A percentile compares a stretch with the other conserved stretches of the same genome.
Evolutionary conservation across 2,113 vertebrate genomes (phyloP).

Genomic region (Burhinus oedicnemus): DNA sequence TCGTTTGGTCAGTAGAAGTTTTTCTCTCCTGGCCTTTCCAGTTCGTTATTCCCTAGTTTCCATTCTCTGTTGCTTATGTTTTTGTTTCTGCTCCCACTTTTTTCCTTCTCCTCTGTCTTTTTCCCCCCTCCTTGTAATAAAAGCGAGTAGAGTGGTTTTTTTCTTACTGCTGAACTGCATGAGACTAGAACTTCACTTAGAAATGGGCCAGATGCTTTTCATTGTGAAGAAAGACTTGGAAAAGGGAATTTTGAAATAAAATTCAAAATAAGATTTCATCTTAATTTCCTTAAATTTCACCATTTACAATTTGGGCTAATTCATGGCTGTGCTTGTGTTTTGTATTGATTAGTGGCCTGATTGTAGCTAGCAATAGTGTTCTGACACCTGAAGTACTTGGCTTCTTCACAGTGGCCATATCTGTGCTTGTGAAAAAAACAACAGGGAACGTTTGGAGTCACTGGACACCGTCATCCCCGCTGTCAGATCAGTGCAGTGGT

Average conservation of each 20-base stretch:
- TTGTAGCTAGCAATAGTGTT: background rate
- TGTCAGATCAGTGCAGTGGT: background rate
- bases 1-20: background rate
- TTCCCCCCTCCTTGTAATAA: background rate
- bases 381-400: background rate
- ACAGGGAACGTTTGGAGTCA: background rate
- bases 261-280: background rate
- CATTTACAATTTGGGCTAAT: background rate
- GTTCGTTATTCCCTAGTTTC: background rate
- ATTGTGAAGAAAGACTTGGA: background rate
- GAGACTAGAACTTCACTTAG: background rate
- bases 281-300: background rate
- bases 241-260: background rate
- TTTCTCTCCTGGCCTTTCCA: background rate
- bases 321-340: background rate
- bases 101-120: background rate
- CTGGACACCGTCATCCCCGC: background rate
- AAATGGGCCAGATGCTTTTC: background rate
- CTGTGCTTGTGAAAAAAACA: background rate
- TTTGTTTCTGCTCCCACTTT: background rate
- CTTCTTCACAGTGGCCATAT: background rate
- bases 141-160: background rate
- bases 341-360: background rate
- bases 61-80: background rate
- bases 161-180: background rate